phyloP scores from a whole-genome alignment of 2,797 vertebrate genomes.

The Macropodus opercularis region DNA sequence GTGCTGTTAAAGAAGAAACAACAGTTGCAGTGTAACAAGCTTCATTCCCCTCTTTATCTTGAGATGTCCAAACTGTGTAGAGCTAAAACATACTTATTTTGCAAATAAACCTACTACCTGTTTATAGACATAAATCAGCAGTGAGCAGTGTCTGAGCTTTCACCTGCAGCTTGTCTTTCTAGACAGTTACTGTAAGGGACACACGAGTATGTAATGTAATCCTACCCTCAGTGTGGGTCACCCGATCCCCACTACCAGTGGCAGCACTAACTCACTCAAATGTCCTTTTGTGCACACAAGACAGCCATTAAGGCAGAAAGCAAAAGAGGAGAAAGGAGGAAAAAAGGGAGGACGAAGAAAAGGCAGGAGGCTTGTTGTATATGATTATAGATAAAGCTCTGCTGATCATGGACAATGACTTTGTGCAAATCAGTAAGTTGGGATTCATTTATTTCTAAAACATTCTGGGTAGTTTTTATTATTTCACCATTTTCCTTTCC shows the following conservation, averaged over 20 bases:
- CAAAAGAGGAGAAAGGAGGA: background rate
- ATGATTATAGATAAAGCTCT: constrained; percentile 22
- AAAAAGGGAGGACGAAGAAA: background rate
- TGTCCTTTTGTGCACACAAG: constrained; percentile 59
- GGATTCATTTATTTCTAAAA: background rate
- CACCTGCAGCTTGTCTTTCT: constrained; percentile 8
- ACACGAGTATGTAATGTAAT: constrained; percentile 70
- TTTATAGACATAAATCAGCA: constrained; percentile 18
- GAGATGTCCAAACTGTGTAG: no score
- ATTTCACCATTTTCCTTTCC: background rate
- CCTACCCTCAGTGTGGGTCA: constrained; percentile 61
- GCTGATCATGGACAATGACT: constrained; percentile 48
- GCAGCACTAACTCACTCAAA: constrained; percentile 72
- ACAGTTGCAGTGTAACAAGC: no score
- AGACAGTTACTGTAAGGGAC: constrained; percentile 25
- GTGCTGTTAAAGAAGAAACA: no score
- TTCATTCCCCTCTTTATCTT: no score
- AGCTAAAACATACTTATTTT: no score
- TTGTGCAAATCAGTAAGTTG: constrained; percentile 44
- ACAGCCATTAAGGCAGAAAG: constrained; percentile 10
- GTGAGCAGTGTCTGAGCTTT: background rate
- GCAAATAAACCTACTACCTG: background rate
- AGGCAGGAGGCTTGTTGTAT: background rate
- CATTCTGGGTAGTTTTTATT: background rate
- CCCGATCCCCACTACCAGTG: constrained; percentile 59